These are phyloP conservation scores for Vultur gryphus DNA, from an alignment of 2,797 vertebrate genomes.

Conservation along the genomic window DNA sequence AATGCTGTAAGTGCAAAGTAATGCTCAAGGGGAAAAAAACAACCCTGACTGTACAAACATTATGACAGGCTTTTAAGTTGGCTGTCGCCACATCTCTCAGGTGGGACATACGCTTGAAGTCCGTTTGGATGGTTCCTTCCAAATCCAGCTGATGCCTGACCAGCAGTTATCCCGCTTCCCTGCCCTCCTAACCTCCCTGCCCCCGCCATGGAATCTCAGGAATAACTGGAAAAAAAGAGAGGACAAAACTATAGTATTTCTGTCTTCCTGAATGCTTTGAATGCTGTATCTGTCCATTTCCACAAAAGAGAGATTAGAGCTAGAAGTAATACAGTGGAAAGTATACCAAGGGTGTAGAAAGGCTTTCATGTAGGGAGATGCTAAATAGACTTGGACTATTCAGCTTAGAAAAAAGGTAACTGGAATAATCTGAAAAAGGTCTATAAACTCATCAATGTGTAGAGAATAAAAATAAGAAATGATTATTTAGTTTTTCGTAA, in stretches of 20 bases:
- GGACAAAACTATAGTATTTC: background rate
- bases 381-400: background rate
- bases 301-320: background rate
- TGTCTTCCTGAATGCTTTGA: background rate
- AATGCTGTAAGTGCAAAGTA: background rate
- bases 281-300: background rate
- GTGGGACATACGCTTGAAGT: background rate
- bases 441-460: background rate
- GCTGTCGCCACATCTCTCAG: background rate
- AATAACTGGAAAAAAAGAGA: background rate
- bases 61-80: background rate
- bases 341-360: background rate
- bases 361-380: background rate
- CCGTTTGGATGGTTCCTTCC: background rate
- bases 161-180: background rate
- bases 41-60: background rate
- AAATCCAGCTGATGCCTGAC: background rate
- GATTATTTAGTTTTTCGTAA: background rate
- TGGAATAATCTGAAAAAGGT: background rate
- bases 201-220: too few species aligned
- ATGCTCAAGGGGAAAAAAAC: accelerated
- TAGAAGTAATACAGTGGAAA: background rate
- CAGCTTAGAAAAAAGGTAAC: background rate
- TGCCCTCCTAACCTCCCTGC: background rate
- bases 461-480: background rate